A percentile compares a stretch with the other conserved stretches of the same genome.
These are phyloP conservation scores for Pseudococcus longispinus DNA, from an alignment of 2,888 invertebrate genomes.

Conservation along the genomic window DNA sequence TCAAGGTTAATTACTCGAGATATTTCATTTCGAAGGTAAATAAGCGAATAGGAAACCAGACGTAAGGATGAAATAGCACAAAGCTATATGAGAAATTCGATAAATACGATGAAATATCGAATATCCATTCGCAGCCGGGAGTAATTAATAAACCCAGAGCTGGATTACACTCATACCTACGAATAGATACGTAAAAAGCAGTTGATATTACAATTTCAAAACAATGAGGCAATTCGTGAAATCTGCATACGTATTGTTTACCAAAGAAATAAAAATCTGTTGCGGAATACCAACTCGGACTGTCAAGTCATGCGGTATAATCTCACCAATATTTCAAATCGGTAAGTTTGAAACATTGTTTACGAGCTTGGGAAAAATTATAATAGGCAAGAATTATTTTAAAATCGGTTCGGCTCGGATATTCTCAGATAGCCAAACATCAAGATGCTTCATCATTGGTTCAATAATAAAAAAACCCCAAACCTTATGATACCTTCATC, in stretches of 20 bases:
- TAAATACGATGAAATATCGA: slow-evolving; percentile 9
- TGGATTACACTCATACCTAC: background rate
- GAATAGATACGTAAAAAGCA: background rate
- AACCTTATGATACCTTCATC: background rate
- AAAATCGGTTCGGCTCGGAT: background rate
- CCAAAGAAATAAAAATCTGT: background rate
- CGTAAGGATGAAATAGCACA: background rate
- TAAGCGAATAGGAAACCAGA: background rate
- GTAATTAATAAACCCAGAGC: slow-evolving; percentile 9
- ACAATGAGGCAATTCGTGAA: background rate
- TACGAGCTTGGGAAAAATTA: background rate
- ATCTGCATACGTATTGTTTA: background rate
- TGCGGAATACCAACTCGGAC: background rate
- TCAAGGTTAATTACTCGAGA: slow-evolving; percentile 20
- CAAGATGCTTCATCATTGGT: background rate
- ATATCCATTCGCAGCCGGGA: background rate
- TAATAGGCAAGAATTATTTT: background rate
- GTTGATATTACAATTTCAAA: slow-evolving; percentile 10
- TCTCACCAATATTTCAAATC: background rate
- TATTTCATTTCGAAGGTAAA: slow-evolving; percentile 2
- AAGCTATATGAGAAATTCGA: background rate
- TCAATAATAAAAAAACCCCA: background rate
- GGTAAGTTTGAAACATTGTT: background rate
- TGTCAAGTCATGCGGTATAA: background rate
- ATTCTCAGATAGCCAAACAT: background rate